phyloP scores from a whole-genome alignment of 2,888 invertebrate genomes.

The Mythimna ferrago region DNA sequence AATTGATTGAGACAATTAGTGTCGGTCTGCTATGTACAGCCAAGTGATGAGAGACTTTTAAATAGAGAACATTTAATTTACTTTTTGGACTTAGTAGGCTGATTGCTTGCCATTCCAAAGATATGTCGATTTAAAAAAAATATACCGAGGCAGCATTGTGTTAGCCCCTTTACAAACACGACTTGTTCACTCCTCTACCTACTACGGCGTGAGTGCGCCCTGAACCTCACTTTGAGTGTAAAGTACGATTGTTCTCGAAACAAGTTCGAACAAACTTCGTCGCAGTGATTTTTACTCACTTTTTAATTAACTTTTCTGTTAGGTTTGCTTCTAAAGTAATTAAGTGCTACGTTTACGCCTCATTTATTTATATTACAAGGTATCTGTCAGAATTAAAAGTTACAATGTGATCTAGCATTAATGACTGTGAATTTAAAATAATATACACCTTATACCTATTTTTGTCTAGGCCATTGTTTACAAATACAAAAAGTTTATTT shows the following conservation, averaged over 20 bases:
- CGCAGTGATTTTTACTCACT: constrained; percentile 9
- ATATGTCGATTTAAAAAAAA: too few species aligned
- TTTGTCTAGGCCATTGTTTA: too few species aligned
- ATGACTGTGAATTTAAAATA: neutral
- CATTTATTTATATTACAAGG: neutral
- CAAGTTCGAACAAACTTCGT: neutral
- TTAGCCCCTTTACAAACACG: neutral
- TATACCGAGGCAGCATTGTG: neutral
- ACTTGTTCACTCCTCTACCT: neutral
- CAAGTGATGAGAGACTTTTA: constrained; percentile 3
- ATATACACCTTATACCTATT: neutral
- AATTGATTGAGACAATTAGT: constrained; percentile 61
- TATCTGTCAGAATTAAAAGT: neutral
- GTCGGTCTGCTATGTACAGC: neutral
- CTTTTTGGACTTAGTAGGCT: too few species aligned
- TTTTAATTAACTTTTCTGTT: constrained; percentile 25
- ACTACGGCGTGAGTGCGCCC: too few species aligned
- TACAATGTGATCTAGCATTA: too few species aligned
- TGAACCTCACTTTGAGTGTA: constrained; percentile 5
- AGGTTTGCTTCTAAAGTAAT: constrained; percentile 2
- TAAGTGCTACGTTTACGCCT: neutral
- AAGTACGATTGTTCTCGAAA: constrained; percentile 3
- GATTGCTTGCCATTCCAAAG: too few species aligned
- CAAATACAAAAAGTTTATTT: too few species aligned
- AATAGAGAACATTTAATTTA: neutral